Evolutionary conservation across 1,140 invertebrate genomes (phyloP), one percentile per base, ranked within the genome.

Genomic region (Sitophilus oryzae): DNA sequence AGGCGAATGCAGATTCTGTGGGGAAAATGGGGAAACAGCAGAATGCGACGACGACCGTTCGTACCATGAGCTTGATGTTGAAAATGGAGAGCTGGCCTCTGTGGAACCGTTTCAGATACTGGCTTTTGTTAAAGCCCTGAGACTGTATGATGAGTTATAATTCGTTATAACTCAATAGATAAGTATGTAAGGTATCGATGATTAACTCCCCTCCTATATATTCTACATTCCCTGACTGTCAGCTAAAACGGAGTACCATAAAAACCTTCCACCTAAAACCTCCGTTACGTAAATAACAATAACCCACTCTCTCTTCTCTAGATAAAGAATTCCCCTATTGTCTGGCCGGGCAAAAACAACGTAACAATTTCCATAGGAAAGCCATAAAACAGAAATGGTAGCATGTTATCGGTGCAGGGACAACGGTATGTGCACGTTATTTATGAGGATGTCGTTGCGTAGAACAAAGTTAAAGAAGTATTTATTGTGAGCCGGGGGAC

Each of bases 361-460:
- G 47, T 49, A 56, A 56, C 54, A 37, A 56, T 56, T 56, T 56
- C 54, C 54, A 56, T 56, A 56, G 54, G 54, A 56, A 56, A 49
- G 45, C 54, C 25, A 56, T 56, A 56, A 56, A 56, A 36, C 54
- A 40, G 46, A 56, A 56, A 56, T 56, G 47, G 54, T 49, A 56
- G 54, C 54, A 38, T 56, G 54, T 56, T 56, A 56, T 56, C 54
- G 38, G 38, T 43, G 20, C 37, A n/a, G 34, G 9, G 25, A 36
- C 54, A 49, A 38, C 36, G 45, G 38, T 30, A 34, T 18, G 35
- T 42, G 22, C 47, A 49, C 21, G 36, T 30, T 41, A 48, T 43
- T 55, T 55, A 55, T 23, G 44, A 47, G 36, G 10, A 41, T 48
- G n/a, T 22, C 45, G 19, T 41, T 23, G 44, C 34, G 38, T 55